Conservation (phyloP, 2,797 vertebrate genomes). For the Myotis findleyi region DNA sequence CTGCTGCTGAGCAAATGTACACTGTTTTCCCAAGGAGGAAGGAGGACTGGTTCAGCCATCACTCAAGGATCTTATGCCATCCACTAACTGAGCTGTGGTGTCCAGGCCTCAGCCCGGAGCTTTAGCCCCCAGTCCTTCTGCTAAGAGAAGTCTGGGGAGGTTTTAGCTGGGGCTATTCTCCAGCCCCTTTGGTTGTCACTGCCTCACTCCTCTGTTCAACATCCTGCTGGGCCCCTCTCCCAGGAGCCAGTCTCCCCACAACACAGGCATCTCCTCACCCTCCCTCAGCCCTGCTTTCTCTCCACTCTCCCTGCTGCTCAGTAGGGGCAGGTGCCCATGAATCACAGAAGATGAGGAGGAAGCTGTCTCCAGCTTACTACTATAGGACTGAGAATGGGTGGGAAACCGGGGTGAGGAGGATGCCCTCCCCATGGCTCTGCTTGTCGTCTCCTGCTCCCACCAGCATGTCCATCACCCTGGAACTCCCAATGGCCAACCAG, state of each 20-base stretch:
- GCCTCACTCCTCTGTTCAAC: slow-evolving; percentile 10
- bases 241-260: background rate
- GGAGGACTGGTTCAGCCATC: slow-evolving; percentile 14
- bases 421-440: slow-evolving; percentile 39
- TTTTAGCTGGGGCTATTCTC: background rate
- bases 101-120: slow-evolving; percentile 24
- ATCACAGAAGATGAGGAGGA: slow-evolving; percentile 43
- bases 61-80: slow-evolving; percentile 4
- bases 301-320: slow-evolving; percentile 24
- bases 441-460: slow-evolving; percentile 59
- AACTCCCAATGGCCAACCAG: slow-evolving; percentile 80
- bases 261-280: background rate
- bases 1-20: slow-evolving; percentile 40
- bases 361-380: background rate
- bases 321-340: slow-evolving; percentile 41
- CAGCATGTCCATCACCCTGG: slow-evolving; percentile 74
- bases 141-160: background rate
- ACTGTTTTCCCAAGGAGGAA: slow-evolving; percentile 58
- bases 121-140: background rate
- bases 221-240: background rate
- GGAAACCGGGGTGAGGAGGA: slow-evolving; percentile 33
- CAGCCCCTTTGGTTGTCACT: background rate
- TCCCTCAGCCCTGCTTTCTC: slow-evolving; percentile 13
- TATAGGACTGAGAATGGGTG: background rate
- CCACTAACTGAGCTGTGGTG: background rate